Evolutionary conservation across 2,888 invertebrate species (phyloP).

Genomic region (Pterobdella sp.): DNA sequence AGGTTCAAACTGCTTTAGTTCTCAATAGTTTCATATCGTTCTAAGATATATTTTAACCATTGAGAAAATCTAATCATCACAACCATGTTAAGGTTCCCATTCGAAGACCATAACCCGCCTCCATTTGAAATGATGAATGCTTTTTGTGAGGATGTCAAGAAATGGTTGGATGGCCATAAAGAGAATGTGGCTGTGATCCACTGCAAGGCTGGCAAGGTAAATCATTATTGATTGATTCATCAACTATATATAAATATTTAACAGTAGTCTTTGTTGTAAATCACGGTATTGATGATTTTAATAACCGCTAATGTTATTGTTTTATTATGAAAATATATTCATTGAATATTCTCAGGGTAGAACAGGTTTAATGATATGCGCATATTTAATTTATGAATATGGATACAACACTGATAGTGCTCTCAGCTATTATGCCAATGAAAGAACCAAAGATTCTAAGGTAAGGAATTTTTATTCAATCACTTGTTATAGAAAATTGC

Average conservation of each 20-base stretch:
- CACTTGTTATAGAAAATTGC: background rate
- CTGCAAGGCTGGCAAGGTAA: slow-evolving; percentile 96
- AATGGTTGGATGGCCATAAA: slow-evolving; percentile 68
- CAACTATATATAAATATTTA: too few species aligned
- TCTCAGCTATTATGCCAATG: slow-evolving; percentile 78
- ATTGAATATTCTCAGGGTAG: too few species aligned
- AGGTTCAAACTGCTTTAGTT: too few species aligned
- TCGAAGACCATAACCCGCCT: slow-evolving; percentile 96
- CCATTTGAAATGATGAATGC: slow-evolving; percentile 79
- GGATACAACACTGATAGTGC: slow-evolving; percentile 69
- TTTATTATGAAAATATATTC: too few species aligned
- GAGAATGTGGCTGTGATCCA: slow-evolving; percentile 89
- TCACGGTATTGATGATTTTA: background rate
- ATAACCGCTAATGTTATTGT: too few species aligned
- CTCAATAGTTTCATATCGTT: too few species aligned
- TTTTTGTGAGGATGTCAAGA: slow-evolving; percentile 85
- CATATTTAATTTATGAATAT: slow-evolving; percentile 81
- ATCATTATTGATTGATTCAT: too few species aligned
- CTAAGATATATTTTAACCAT: too few species aligned
- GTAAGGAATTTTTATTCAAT: slow-evolving; percentile 10
- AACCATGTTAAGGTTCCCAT: slow-evolving; percentile 68
- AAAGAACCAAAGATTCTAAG: slow-evolving; percentile 81
- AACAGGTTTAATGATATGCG: slow-evolving; percentile 84
- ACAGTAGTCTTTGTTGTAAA: background rate
- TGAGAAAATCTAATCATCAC: too few species aligned